phyloP scores from a whole-genome alignment of 1,140 invertebrate genomes.

The Harpegnathos saltator region DNA sequence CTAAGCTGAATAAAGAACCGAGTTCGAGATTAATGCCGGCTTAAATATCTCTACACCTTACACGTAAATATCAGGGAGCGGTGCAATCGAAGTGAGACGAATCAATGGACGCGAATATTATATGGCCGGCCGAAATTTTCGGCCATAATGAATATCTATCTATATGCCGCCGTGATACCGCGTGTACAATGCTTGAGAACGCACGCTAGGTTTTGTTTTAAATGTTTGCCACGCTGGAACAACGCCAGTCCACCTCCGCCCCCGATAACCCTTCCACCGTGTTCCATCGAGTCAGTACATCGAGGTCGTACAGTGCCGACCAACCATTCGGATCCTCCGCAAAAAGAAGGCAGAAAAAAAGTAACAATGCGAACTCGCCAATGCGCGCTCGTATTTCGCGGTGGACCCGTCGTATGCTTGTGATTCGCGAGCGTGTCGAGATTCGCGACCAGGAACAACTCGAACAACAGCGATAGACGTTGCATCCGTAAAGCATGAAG shows the following conservation, averaged over 20 bases:
- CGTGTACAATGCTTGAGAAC: constrained; percentile 52
- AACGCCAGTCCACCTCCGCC: constrained; percentile 46
- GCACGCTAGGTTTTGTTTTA: constrained; percentile 67
- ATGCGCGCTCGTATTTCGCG: constrained; percentile 67
- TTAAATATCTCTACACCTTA: too few species aligned
- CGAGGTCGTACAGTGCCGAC: constrained; percentile 15
- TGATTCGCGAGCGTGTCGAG: constrained; percentile 39
- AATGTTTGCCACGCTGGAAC: constrained; percentile 69
- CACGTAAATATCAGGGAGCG: too few species aligned
- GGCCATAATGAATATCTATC: constrained; percentile 66
- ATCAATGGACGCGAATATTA: constrained; percentile 64
- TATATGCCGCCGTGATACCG: constrained; percentile 20
- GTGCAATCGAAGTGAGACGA: constrained; percentile 32
- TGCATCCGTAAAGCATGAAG: constrained; percentile 40
- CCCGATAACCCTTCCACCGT: constrained; percentile 37
- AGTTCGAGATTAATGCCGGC: too few species aligned
- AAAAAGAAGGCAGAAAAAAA: constrained; percentile 36
- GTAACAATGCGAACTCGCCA: constrained; percentile 55
- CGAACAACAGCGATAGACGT: constrained; percentile 65
- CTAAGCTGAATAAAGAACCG: too few species aligned
- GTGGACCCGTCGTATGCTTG: constrained; percentile 25
- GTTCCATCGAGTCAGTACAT: not conserved
- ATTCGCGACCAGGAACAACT: constrained; percentile 27
- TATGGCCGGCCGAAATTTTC: constrained; percentile 57
- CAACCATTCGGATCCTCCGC: constrained; percentile 20